A percentile compares a stretch with the other conserved stretches of the same genome.
Evolutionary conservation across 2,113 vertebrate genomes (phyloP).

Genomic region (Lepisosteus osseus): DNA sequence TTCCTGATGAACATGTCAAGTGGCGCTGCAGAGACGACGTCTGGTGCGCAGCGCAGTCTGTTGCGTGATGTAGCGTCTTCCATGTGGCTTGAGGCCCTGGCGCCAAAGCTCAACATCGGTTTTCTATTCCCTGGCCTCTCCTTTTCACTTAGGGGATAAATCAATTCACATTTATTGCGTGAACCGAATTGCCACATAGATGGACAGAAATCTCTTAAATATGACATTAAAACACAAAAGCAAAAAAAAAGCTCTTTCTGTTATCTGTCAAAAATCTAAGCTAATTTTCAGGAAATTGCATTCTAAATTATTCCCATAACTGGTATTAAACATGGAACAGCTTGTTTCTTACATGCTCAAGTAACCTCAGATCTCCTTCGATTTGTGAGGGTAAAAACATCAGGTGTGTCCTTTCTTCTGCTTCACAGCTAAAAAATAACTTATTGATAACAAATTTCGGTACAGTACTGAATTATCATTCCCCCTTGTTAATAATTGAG

Average conservation of each 20-base stretch:
- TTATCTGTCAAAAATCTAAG: slow-evolving; percentile 1
- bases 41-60: neutral
- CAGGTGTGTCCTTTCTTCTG: too few species aligned
- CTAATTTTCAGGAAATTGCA: too few species aligned
- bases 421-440: too few species aligned
- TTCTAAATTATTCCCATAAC: too few species aligned
- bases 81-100: slow-evolving; percentile 18
- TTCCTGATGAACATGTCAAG: slow-evolving; percentile 10
- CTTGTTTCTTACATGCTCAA: too few species aligned
- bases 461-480: too few species aligned
- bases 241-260: slow-evolving; percentile 2
- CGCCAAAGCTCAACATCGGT: neutral
- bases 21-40: neutral
- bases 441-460: too few species aligned
- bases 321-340: too few species aligned
- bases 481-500: too few species aligned
- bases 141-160: slow-evolving; percentile 13
- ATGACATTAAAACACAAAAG: slow-evolving; percentile 1
- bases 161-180: slow-evolving; percentile 8
- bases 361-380: too few species aligned
- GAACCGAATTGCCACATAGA: neutral
- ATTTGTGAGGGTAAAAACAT: too few species aligned
- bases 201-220: neutral
- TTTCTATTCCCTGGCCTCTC: slow-evolving; percentile 12
- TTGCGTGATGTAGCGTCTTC: slow-evolving; percentile 19